phyloP scores from a whole-genome alignment of 2,888 invertebrate genomes.

The Heliconius hortense region DNA sequence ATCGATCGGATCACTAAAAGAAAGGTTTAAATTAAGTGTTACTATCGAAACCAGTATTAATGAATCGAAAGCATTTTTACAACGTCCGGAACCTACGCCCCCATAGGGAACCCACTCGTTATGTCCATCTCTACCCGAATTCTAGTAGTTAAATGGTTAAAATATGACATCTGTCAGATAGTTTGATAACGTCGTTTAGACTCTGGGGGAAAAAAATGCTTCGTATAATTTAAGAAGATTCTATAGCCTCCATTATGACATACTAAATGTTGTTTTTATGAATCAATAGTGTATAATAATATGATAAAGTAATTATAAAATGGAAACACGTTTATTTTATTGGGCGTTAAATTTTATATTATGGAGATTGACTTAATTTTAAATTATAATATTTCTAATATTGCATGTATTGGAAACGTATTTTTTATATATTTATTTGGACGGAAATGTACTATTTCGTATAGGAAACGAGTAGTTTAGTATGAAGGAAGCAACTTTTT shows the following conservation, averaged over 20 bases:
- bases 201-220: constrained; percentile 47
- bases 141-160: constrained; percentile 61
- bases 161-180: constrained; percentile 60
- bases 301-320: constrained; percentile 10
- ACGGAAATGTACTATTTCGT: background rate
- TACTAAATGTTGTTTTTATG: constrained; percentile 14
- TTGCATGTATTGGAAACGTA: background rate
- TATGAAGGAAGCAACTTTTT: background rate
- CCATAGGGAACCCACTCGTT: constrained; percentile 62
- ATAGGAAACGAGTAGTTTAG: background rate
- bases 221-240: constrained; percentile 37
- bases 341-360: constrained; percentile 3
- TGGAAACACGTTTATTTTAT: background rate
- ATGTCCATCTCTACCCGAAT: constrained; percentile 51
- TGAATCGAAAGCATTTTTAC: constrained; percentile 55
- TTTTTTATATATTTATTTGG: background rate
- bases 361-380: constrained; percentile 10
- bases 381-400: background rate
- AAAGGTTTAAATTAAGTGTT: constrained; percentile 46
- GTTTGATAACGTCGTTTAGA: constrained; percentile 43
- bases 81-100: constrained; percentile 57
- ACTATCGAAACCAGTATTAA: constrained; percentile 47
- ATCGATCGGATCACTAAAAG: constrained; percentile 35
- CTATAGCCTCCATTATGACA: constrained; percentile 24
- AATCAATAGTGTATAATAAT: constrained; percentile 13